Base-by-base conservation (phyloP, 2,888 invertebrate genomes). In the Terebella lapidaria region DNA sequence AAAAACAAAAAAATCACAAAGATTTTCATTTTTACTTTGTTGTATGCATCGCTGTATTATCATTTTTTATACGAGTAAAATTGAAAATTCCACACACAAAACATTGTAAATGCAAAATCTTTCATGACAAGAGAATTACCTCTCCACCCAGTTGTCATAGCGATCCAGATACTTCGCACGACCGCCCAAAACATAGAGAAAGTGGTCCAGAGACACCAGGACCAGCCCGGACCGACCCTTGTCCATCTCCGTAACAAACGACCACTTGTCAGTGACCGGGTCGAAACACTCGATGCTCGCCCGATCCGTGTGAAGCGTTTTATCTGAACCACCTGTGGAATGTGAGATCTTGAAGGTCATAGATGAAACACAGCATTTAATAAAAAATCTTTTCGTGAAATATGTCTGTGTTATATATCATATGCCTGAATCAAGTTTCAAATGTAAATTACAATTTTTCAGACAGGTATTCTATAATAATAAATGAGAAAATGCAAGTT, bases 211-310 rank as follows among this genome's bases (percentile, higher is more conserved):
- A 3, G 74, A 67, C n/a, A 75, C 74, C 57, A 78, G 66, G 0
- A 72, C 69, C 24, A 78, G 69, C 20, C 78, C 78, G 1, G 78
- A 78, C 18, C 78, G 67, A 0, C 76, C 76, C 59, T 78, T 77
- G 61, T 77, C 76, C 77, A 77, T 76, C 65, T 78, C 78, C 0
- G 77, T 73, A 28, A 75, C 75, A 66, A 78, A 75, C 5, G 71
- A 71, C 78, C 78, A 78, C 47, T 76, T 74, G 24, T 74, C 71
- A 2, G 71, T 70, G 22, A 69, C 69, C 1, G 75, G 74, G 58
- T 77, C 78, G 56, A 69, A 78, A 64, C 76, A 75, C 58, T 78
- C 78, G 60, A 78, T 73, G 62, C 76, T 77, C 22, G 78, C 78
- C 25, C 77, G 60, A 65, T 78, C 78, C 61, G 75, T 75, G 61